These are phyloP conservation scores for Drosophila kanekoi DNA, from an alignment of 2,888 invertebrate genomes.

Conservation along the genomic window DNA sequence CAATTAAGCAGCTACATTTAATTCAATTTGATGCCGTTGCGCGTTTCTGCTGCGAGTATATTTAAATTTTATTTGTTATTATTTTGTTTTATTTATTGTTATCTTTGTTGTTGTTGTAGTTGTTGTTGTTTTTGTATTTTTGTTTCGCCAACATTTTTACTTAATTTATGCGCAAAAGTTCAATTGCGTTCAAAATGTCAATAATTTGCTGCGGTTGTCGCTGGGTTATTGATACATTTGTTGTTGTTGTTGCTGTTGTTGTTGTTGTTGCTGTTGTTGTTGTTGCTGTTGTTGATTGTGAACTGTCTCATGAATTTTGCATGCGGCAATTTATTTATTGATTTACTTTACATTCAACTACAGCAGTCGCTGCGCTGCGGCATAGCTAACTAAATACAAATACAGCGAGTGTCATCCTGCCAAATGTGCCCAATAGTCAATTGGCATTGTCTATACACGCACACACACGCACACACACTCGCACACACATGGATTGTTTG, in stretches of 20 bases:
- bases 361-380: constrained; percentile 10
- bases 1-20: constrained; percentile 70
- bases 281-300: constrained; percentile 35
- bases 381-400: constrained; percentile 45
- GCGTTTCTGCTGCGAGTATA: not conserved
- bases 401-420: constrained; percentile 33
- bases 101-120: too few species aligned
- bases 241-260: not conserved
- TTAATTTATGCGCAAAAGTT: constrained; percentile 76
- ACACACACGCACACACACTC: constrained; percentile 5
- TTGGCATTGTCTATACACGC: constrained; percentile 29
- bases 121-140: too few species aligned
- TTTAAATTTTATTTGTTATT: constrained; percentile 13
- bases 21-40: constrained; percentile 55
- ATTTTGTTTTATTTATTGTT: constrained; percentile 2
- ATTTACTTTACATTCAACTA: constrained; percentile 62
- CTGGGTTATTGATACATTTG: constrained; percentile 47
- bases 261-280: constrained; percentile 19
- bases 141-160: constrained; percentile 2
- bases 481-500: constrained; percentile 19
- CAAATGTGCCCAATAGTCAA: constrained; percentile 43
- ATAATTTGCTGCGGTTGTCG: constrained; percentile 63
- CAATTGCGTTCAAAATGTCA: constrained; percentile 77
- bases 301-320: constrained; percentile 73
- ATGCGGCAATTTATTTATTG: constrained; percentile 81